Base-by-base conservation (phyloP, 2,113 vertebrate genomes). In the Sturnira hondurensis region DNA sequence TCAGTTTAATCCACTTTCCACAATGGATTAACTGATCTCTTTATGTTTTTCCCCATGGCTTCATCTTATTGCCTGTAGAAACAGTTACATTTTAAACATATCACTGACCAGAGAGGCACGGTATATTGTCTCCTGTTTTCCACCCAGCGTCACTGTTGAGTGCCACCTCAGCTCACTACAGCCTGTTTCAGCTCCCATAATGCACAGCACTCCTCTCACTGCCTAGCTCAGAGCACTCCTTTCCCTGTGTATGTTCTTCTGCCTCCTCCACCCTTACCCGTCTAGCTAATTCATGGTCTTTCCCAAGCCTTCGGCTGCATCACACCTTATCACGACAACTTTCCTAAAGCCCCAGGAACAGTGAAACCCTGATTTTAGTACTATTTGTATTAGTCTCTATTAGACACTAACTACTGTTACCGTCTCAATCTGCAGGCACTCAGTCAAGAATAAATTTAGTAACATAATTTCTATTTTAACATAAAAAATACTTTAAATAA, bases 401-500 rank as follows among this genome's bases (percentile, higher is more conserved):
- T 45, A 68, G 43, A 16, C 11, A 41, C 15, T 65, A 36, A 20
- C 8, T 43, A 15, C 13, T 5, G 7, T 12, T 85, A 13, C 19
- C 19, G 45, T 47, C 61, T 92, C 19, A 38, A 56, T 56, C 65
- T 28, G 70, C 3, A 31, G 71, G 31, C 16, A 61, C 43, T 74
- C 41, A 41, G 31, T 38, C 74, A 88, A 90, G 8, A 8, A 9
- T 38, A 6, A 38, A 10, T 73, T 83, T 94, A 41, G 92, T 19
- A 61, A 94, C n/a, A 56, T 67, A 93, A 93, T 33, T 58, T 47
- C 5, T 43, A 24, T 50, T 80, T 80, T 90, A 80, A 82, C 31
- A 56, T 86, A 65, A 91, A 45, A 58, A 92, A 63, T 36, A 31
- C 31, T 94, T 77, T 58, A 80, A 88, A 58, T 78, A 89, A 78